Base-by-base conservation (phyloP, 2,888 invertebrate genomes). In the Dicycla oo region DNA sequence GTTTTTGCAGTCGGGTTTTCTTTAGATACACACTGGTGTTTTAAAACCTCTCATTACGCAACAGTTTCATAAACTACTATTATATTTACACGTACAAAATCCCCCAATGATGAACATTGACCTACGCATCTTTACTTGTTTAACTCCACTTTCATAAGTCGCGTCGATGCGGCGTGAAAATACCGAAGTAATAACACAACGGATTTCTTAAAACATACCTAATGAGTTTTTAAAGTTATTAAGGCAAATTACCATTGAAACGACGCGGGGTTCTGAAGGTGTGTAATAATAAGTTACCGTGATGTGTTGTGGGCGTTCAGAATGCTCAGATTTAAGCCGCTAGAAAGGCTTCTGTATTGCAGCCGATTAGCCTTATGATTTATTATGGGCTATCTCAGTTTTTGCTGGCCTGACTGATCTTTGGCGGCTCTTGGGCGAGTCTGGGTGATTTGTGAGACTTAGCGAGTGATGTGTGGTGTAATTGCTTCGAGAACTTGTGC, bases 211-310 rank as follows among this genome's bases (percentile, higher is more conserved):
- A 89, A 91, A 88, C 88, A 88, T 86, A 80, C 83, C 81, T 93
- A 93, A 94, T 93, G 93, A 93, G 91, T 92, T 94, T 93, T 93
- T 88, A 90, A 92, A 93, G 94, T 93, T 94, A 94, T 95, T 94
- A 94, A 93, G 90, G 90, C 90, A 94, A 94, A 94, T 94, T 93
- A 91, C 93, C 88, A 89, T 89, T 82, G 88, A 88, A 90, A 89
- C 88, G 89, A 87, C 84, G 87, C 84, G 87, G 88, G 91, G 92
- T 92, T 92, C 91, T 91, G 56, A 91, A 88, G 86, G 83, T 86
- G 86, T 88, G 89, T 94, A 92, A 93, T 94, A 92, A 93, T 93
- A 91, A 87, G 90, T 91, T 90, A 84, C 80, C 81, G 73, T 91
- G 92, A 92, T 92, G 92, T 89, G 79, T 70, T 67, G 87, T 86